Percentiles rank a stretch among this genome's conserved stretches.
These are phyloP conservation scores for Yponomeuta cagnagella DNA, from an alignment of 2,888 invertebrate genomes.

Conservation along the genomic window DNA sequence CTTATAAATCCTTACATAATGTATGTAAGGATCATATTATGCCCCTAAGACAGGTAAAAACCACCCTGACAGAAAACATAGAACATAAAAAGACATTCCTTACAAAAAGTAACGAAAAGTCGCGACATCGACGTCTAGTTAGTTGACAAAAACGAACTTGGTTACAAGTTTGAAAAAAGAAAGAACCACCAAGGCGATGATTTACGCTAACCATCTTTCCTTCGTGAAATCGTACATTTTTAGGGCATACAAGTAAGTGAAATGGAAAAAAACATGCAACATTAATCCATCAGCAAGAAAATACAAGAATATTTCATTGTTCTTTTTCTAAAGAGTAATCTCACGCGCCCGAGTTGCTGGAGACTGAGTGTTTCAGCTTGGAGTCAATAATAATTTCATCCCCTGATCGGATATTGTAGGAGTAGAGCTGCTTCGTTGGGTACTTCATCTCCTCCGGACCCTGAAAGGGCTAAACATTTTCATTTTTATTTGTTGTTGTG, in stretches of 20 bases:
- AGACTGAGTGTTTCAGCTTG: constrained; percentile 77
- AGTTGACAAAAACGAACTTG: neutral
- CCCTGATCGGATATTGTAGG: constrained; percentile 91
- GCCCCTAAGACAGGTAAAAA: neutral
- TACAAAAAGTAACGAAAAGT: neutral
- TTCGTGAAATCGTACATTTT: neutral
- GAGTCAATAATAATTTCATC: constrained; percentile 94
- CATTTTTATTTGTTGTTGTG: neutral
- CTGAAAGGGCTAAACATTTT: constrained; percentile 36
- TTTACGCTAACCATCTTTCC: neutral
- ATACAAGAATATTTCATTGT: neutral
- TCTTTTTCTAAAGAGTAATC: neutral
- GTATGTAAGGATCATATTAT: neutral
- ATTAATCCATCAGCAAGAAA: neutral
- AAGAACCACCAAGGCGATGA: neutral
- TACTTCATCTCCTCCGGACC: constrained; percentile 94
- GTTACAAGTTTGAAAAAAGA: neutral
- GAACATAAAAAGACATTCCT: neutral
- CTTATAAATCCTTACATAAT: neutral
- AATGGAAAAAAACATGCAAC: neutral
- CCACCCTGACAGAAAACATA: neutral
- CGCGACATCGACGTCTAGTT: neutral
- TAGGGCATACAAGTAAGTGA: neutral
- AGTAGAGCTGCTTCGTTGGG: constrained; percentile 91
- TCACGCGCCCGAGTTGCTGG: constrained; percentile 23